Evolutionary conservation across 2,888 invertebrate genomes (phyloP), one percentile per base, ranked within the genome.

Genomic region (Oxyteleia sp.): DNA sequence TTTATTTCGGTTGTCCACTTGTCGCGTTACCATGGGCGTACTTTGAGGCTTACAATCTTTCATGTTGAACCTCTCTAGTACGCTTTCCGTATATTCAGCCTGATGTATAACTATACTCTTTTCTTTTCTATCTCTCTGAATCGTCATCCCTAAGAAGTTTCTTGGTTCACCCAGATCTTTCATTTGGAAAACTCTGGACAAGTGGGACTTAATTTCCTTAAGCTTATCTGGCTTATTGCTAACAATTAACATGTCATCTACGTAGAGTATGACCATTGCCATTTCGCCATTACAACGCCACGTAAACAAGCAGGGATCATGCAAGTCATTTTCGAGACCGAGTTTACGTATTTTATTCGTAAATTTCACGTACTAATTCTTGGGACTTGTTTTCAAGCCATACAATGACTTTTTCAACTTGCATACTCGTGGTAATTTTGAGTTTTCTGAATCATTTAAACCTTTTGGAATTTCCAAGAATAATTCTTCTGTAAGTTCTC

Each of bases 381-480:
- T 86, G 0, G 84, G 66, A 49, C 82, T 81, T 11, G 72, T 68
- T 32, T 51, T 66, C n/a, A 84, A 35, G 5, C 81, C 78, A 69
- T 87, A 86, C 8, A 88, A 10, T 7, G 86, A 61, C 64, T 55
- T 86, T 29, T 86, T 55, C n/a, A 88, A 41, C 64, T 86, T 86
- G 55, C 85, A 85, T 0, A 86, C 84, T 72, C 85, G 74, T 1
- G 10, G 38, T 26, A 20, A 8, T 59, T 45, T 74, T 8, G 15
- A 64, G 13, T 75, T 35, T 13, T 76, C 55, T 49, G 20, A 32
- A 10, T 68, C 20, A 1, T 81, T 55, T 13, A 81, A 0, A 7
- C 85, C 85, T 4, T 86, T 80, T 18, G 87, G 87, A 4, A 79
- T 80, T 79, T 84, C 74, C 78, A 83, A 83, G 4, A 23, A 63